Evolutionary conservation across 2,113 vertebrate species (phyloP), one percentile per base, ranked within the genome.

Genomic region (Cyanoderma ruficeps): DNA sequence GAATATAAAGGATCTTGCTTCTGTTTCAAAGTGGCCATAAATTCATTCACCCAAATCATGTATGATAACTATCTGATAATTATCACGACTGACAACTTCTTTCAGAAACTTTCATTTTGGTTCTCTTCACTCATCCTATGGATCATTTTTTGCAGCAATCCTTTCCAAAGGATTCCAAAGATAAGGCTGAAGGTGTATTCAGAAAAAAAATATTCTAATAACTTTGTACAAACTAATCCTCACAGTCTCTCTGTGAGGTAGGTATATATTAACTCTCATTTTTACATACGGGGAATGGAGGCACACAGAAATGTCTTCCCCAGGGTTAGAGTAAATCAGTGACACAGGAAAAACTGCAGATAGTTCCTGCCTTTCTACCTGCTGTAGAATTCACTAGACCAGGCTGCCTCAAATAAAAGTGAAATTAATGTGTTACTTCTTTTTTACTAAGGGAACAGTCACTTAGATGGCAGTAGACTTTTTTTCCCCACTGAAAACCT

Each of bases 161-260:
- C 50, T 85, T 89, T 91, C 42, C 37, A 87, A 89, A 96, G 44
- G 50, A 93, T 85, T 93, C 37, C 27, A 83, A 90, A 93, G 39
- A 23, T 91, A 97, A 96, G 82, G 79, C 91, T 88, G 59, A 82
- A 94, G 61, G 64, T 74, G 35, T 90, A 80, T 30, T 83, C 46
- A 89, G 61, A 60, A 52, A 63, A 33, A 33, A 82, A 41, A 46
- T 7, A 50, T 4, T 64, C 39, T 52, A 13, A 2, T 67, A 89
- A 50, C 16, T 39, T 68, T 49, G 61, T 72, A 90, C 14, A 92
- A 95, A 80, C 16, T 49, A 93, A 76, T 64, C 71, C 69, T 95
- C 70, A 87, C 41, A 88, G 52, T 65, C 37, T 35, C 18, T 72
- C 69, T 72, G 64, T 53, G 52, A 87, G 22, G 21, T 49, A 79